A percentile compares a stretch with the other conserved stretches of the same genome.
Evolutionary conservation across 2,797 vertebrate species (phyloP).

Genomic region (Myripristis murdjan): DNA sequence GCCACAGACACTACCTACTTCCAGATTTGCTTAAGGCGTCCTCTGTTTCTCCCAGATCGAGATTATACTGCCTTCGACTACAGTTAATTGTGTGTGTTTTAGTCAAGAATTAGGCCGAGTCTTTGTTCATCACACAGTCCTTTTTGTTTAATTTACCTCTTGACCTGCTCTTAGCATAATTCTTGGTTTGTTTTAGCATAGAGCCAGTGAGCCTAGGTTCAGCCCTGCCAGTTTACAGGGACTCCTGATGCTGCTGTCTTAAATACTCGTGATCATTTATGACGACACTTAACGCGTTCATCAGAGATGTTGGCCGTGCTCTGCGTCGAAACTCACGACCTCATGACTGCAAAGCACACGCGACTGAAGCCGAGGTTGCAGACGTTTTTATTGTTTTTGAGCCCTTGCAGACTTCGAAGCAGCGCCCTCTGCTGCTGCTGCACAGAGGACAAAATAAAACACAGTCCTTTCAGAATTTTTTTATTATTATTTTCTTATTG

Average conservation of each 20-base stretch:
- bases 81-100: conserved; percentile 17
- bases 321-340: conserved; percentile 8
- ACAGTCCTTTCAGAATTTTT: neutral
- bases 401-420: too few relatives aligned
- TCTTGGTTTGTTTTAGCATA: conserved; percentile 7
- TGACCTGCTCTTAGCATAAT: conserved; percentile 9
- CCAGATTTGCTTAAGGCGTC: conserved; percentile 60
- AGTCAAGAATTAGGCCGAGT: conserved; percentile 27
- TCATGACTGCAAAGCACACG: neutral
- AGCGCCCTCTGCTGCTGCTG: neutral
- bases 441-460: neutral
- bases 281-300: conserved; percentile 21
- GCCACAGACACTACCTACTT: conserved; percentile 71
- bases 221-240: conserved; percentile 16
- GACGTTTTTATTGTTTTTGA: conserved; percentile 11
- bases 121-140: conserved; percentile 46
- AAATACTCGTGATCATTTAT: conserved; percentile 31
- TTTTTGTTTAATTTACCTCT: conserved; percentile 23
- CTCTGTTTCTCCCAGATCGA: conserved; percentile 50
- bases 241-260: conserved; percentile 56
- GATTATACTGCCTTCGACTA: conserved; percentile 56
- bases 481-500: neutral
- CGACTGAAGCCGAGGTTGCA: conserved; percentile 16
- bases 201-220: conserved; percentile 13
- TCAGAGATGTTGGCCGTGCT: conserved; percentile 31